Evolutionary conservation across 2,888 invertebrate species (phyloP).

Genomic region (Leucoma salicis): DNA sequence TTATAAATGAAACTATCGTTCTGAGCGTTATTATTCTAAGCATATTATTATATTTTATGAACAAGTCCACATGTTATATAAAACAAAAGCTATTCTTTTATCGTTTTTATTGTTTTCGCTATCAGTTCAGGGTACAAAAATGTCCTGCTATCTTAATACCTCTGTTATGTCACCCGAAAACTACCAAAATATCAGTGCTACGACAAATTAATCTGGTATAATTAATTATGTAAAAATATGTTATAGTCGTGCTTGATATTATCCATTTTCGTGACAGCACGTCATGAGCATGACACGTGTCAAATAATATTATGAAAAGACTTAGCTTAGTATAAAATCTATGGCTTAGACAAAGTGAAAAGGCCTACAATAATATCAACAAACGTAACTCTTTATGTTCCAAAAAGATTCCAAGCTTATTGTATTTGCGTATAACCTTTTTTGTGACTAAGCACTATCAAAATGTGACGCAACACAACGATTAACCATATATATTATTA

Average conservation of each 20-base stretch:
- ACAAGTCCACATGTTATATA: too few species aligned
- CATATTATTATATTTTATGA: too few species aligned
- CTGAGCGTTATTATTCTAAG: too few species aligned
- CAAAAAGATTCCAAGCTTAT: too few species aligned
- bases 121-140: too few species aligned
- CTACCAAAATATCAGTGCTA: slow-evolving; percentile 3
- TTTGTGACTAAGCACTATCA: not conserved
- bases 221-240: slow-evolving; percentile 17
- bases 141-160: too few species aligned
- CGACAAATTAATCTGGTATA: slow-evolving; percentile 15
- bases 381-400: slow-evolving; percentile 2
- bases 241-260: slow-evolving; percentile 14
- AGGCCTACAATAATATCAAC: slow-evolving; percentile 3
- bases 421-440: not conserved
- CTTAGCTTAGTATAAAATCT: too few species aligned
- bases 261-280: slow-evolving; percentile 19
- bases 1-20: too few species aligned
- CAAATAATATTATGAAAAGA: slow-evolving; percentile 15
- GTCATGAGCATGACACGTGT: slow-evolving; percentile 11
- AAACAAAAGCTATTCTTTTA: too few species aligned
- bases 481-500: too few species aligned
- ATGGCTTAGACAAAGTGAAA: too few species aligned
- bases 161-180: not conserved
- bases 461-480: not conserved
- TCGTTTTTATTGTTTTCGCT: too few species aligned